phyloP scores from a whole-genome alignment of 2,797 vertebrate species.

The Pipistrellus kuhlii region DNA sequence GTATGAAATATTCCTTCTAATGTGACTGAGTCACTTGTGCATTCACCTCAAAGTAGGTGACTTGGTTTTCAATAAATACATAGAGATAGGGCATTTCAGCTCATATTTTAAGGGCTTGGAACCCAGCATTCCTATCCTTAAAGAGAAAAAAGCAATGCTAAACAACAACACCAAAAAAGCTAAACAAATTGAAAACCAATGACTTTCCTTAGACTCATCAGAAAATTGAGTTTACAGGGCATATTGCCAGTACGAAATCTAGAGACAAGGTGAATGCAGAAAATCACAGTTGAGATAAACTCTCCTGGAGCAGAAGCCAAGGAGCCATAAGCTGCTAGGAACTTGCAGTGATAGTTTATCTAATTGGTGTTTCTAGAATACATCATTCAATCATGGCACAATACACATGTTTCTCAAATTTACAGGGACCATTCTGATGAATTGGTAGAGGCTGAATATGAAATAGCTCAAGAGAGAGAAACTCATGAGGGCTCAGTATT shows the following conservation, averaged over 20 bases:
- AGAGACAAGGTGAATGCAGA: neutral
- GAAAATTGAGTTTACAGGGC: neutral
- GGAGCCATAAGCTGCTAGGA: neutral
- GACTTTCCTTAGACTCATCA: neutral
- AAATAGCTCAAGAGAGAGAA: neutral
- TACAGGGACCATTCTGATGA: slow-evolving; percentile 13
- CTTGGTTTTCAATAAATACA: slow-evolving; percentile 44
- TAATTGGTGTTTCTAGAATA: neutral
- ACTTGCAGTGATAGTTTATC: neutral
- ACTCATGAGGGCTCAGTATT: neutral
- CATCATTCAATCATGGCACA: neutral
- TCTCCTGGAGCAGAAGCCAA: neutral
- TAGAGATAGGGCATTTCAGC: neutral
- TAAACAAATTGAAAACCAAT: neutral
- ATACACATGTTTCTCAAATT: neutral
- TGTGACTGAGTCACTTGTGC: neutral
- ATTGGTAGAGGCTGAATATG: neutral
- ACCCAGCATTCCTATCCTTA: neutral
- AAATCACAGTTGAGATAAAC: neutral
- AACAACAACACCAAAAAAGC: neutral
- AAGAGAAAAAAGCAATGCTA: neutral
- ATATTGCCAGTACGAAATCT: neutral
- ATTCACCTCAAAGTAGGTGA: neutral
- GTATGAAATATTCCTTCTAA: neutral
- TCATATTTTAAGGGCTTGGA: neutral